Evolutionary conservation across 2,113 vertebrate genomes (phyloP), one percentile per base, ranked within the genome.

Genomic region (Cephalopterus ornatus): DNA sequence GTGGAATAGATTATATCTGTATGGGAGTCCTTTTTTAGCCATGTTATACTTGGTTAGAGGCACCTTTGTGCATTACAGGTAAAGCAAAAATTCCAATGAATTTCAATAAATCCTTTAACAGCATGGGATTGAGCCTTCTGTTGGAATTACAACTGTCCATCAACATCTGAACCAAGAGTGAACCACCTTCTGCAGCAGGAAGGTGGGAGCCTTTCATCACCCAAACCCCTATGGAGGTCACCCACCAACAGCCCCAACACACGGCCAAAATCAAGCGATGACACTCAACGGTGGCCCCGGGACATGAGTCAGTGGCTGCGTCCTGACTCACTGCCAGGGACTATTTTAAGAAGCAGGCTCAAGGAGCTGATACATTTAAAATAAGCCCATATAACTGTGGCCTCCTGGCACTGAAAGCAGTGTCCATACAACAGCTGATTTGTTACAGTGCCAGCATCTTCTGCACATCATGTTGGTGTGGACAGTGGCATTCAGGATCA

Each of bases 201-300:
- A 63, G 53, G 41, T 37, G 56, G 62, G 47, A 63, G 23, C 23
- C 11, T 62, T 58, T 42, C 59, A 46, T 41, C 47, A 56, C 14
- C 55, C 55, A 41, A 85, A 72, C 44, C 11, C 44, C 56, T 44
- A 14, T 0, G 3, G 53, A 70, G 50, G 67, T 74, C 88, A 63
- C 33, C 49, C 63, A 50, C 11, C 46, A 52, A 33, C 13, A 0
- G 0, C 18, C 44, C 46, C 33, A 39, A 1, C 0, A 1, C 0
- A 1, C 0, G 5, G 53, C 61, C 52, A 68, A 79, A 82, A 72
- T 3, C 20, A 21, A 35, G 2, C 6, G 14, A 58, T 63, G 91
- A 93, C 90, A 93, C 41, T 5, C 0, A 0, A 35, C 5, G 55
- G 89, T 28, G 71, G 59, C 88, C 78, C 26, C 1, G 3, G 68